phyloP scores from a whole-genome alignment of 2,797 vertebrate species.

The Delichon dasypus region DNA sequence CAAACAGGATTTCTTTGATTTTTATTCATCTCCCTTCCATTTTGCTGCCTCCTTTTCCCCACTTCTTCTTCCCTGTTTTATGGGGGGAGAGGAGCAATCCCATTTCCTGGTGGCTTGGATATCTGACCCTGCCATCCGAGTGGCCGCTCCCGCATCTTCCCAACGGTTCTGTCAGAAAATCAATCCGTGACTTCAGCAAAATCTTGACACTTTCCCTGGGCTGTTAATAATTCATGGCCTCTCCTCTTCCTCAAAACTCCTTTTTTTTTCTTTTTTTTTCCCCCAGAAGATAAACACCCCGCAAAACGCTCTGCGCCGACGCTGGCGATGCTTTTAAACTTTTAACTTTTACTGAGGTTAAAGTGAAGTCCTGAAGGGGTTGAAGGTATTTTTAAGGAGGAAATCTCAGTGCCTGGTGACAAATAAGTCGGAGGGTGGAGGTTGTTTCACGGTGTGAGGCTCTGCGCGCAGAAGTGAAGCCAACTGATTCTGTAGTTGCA shows the following conservation, averaged over 20 bases:
- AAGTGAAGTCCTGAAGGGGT: neutral
- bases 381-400: neutral
- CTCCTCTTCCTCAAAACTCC: neutral
- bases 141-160: slow-evolving; percentile 56
- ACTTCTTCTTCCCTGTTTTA: neutral
- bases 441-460: neutral
- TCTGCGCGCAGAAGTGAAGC: neutral
- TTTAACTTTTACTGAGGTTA: neutral
- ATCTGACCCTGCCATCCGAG: slow-evolving; percentile 2
- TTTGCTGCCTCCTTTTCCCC: neutral
- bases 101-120: neutral
- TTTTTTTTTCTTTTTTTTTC: neutral
- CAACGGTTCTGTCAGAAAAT: slow-evolving; percentile 89
- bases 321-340: neutral
- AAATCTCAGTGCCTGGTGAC: neutral
- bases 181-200: slow-evolving; percentile 85
- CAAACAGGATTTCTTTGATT: neutral
- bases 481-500: neutral
- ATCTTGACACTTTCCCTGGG: slow-evolving; percentile 62
- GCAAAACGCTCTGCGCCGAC: neutral
- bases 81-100: neutral
- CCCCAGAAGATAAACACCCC: slow-evolving; percentile 9
- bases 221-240: slow-evolving; percentile 73
- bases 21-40: neutral
- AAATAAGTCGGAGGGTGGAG: neutral